phyloP scores from a whole-genome alignment of 2,113 vertebrate genomes.

The Spilogale gracilis region DNA sequence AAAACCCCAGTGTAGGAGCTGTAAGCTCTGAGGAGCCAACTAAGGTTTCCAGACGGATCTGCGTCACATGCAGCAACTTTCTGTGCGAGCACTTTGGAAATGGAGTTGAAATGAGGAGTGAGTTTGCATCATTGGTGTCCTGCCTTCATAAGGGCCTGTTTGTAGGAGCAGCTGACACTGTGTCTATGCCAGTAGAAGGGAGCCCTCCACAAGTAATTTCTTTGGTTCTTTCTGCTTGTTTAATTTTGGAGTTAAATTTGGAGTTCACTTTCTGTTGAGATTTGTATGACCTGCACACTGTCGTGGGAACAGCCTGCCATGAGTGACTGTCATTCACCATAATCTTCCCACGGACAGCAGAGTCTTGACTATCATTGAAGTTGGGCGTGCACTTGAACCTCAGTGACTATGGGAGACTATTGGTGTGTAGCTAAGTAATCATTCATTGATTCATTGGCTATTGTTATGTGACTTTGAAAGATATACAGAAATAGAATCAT shows the following conservation, averaged over 20 bases:
- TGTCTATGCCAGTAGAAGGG: background rate
- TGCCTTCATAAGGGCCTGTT: background rate
- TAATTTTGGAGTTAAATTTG: background rate
- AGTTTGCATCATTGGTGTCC: background rate
- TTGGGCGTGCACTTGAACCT: background rate
- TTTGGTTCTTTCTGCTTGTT: background rate
- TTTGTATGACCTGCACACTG: background rate
- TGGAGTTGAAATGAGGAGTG: background rate
- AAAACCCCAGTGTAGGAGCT: background rate
- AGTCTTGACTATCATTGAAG: background rate
- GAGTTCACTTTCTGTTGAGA: background rate
- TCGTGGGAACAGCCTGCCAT: background rate
- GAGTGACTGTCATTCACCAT: background rate
- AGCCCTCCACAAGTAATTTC: background rate
- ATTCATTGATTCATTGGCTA: background rate
- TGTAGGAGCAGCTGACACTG: background rate
- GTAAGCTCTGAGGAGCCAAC: background rate
- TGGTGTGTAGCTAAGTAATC: background rate
- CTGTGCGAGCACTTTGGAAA: background rate
- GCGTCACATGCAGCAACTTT: background rate
- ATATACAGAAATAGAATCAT: background rate
- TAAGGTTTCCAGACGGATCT: background rate
- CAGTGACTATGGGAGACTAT: background rate
- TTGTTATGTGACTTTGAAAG: background rate
- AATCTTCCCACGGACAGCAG: background rate